phyloP scores from a whole-genome alignment of 1,140 invertebrate genomes.

The Drosophila malerkotliana region DNA sequence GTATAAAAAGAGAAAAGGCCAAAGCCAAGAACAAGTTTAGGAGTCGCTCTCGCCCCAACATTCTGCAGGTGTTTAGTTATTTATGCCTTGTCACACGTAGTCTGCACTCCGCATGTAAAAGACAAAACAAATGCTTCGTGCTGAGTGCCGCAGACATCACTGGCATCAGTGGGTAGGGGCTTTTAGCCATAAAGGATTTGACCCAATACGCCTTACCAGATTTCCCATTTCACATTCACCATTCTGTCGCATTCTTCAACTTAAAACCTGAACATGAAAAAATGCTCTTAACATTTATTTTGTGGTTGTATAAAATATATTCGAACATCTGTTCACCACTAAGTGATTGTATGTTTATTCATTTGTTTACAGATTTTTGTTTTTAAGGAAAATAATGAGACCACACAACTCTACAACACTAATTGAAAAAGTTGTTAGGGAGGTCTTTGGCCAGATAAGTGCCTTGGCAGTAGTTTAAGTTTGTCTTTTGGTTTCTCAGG shows the following conservation, averaged over 20 bases:
- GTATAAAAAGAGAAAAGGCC: too few relatives aligned
- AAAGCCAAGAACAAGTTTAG: constrained; percentile 13
- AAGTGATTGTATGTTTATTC: constrained; percentile 23
- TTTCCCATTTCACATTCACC: constrained; percentile 6
- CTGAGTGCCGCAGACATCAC: constrained; percentile 38
- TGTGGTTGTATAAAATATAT: constrained; percentile 39
- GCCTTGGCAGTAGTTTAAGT: constrained; percentile 5
- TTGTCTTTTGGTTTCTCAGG: background rate
- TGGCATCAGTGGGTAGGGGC: constrained; percentile 15
- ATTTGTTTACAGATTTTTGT: constrained; percentile 23
- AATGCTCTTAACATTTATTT: constrained; percentile 66
- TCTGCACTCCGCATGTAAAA: constrained; percentile 51
- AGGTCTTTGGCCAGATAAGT: constrained; percentile 25
- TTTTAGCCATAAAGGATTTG: constrained; percentile 48
- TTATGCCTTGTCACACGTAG: constrained; percentile 77
- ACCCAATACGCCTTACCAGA: constrained; percentile 47
- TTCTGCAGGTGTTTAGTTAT: constrained; percentile 81
- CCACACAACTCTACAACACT: constrained; percentile 20
- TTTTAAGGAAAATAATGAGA: constrained; percentile 24
- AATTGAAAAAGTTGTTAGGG: constrained; percentile 47
- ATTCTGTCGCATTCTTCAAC: constrained; percentile 39
- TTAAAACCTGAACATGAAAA: constrained; percentile 22
- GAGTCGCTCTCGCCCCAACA: constrained; percentile 45
- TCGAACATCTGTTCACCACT: constrained; percentile 31
- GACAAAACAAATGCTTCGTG: constrained; percentile 65